Evolutionary conservation across 2,113 vertebrate genomes (phyloP).

Genomic region (Choloepus hoffmanni): DNA sequence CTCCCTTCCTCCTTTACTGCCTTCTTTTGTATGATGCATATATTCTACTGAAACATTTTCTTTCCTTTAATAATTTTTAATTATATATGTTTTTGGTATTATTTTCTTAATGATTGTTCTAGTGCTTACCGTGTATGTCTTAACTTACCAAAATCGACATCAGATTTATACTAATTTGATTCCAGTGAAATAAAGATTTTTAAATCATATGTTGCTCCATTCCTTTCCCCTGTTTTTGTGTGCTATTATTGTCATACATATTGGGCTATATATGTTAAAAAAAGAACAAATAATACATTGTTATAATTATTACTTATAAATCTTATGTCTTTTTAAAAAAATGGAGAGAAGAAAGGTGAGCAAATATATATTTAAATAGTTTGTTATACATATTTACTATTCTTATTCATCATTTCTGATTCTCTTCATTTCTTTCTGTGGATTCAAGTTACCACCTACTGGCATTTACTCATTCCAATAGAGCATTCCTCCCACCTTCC

Average conservation of each 20-base stretch:
- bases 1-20: neutral
- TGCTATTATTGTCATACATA: neutral
- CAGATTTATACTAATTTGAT: neutral
- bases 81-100: neutral
- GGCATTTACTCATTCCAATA: neutral
- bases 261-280: neutral
- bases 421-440: neutral
- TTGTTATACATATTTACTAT: neutral
- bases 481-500: neutral
- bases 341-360: neutral
- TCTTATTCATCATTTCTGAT: neutral
- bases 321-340: neutral
- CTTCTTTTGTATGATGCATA: neutral
- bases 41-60: neutral
- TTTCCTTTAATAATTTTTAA: neutral
- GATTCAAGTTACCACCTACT: neutral
- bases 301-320: neutral
- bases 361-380: neutral
- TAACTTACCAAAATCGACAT: neutral
- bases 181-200: neutral
- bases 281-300: neutral
- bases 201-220: neutral
- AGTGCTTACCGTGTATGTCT: neutral
- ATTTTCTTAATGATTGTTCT: neutral
- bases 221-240: neutral